A percentile compares a stretch with the other conserved stretches of the same genome.
Evolutionary conservation across 92 coral and sea anemone species (phyloP).

Genomic region (Phenganax stokvisi): DNA sequence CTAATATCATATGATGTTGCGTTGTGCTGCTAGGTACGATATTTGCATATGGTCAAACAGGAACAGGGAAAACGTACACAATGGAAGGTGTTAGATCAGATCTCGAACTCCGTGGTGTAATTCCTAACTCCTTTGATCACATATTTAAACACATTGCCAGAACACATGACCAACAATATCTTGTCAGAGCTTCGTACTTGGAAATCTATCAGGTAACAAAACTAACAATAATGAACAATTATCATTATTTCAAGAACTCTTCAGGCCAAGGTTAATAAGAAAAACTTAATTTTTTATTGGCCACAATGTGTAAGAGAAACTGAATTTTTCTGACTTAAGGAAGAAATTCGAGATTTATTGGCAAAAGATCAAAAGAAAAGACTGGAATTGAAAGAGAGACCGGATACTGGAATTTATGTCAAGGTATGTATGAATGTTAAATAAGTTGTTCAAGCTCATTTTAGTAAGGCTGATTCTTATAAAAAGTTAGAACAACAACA

Average conservation of each 20-base stretch:
- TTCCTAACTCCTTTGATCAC: constrained; percentile 97
- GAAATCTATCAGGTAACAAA: constrained; percentile 80
- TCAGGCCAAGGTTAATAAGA: no score
- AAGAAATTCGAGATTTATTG: constrained; percentile 82
- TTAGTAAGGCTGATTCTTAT: no score
- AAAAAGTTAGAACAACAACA: no score
- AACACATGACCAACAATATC: constrained; percentile 81
- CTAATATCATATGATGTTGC: neutral
- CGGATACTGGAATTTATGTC: constrained; percentile 95
- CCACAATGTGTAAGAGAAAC: neutral
- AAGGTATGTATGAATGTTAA: constrained; percentile 52
- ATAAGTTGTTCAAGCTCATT: no score
- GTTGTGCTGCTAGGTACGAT: constrained; percentile 58
- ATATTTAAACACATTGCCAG: constrained; percentile 97
- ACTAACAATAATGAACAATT: neutral
- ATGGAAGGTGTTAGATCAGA: constrained; percentile 97
- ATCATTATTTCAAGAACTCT: neutral
- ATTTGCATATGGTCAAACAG: constrained; percentile 99
- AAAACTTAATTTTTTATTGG: neutral
- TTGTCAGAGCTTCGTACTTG: constrained; percentile 90
- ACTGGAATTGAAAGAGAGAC: constrained; percentile 88
- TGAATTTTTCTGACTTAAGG: constrained; percentile 38
- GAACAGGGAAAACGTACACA: constrained; percentile 95
- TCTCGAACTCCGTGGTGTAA: constrained; percentile 72
- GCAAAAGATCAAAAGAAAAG: constrained; percentile 81